Base-by-base conservation (phyloP, 2,113 vertebrate species). In the Myodes glareolus region DNA sequence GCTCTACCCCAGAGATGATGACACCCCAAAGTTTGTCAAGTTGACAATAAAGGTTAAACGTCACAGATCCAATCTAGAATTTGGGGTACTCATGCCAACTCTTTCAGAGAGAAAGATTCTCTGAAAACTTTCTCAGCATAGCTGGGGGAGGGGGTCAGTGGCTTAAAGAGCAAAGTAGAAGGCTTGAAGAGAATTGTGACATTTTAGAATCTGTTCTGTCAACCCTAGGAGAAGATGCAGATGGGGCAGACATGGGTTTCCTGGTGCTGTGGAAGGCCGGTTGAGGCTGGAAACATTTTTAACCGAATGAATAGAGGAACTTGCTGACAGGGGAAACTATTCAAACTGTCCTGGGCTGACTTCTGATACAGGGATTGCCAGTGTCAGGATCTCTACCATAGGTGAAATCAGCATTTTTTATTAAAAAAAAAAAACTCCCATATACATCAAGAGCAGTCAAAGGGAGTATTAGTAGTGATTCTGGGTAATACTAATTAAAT, bases 271-370 rank as follows among this genome's bases (percentile, higher is more conserved):
- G 12, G 88, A 8, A 1, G 27, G 75, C 17, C 68, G 78, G 86
- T 67, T 92, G 77, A 7, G 11, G 23, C 27, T 75, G 75, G 89
- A 91, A 82, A 88, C 29, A 75, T 12, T 95, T 88, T 75, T 17
- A 70, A 19, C 72, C 27, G 76, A 94, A 94, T 84, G 80, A 96
- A 94, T 91, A 45, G 81, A 97, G 84, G 92, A 96, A 96, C 92
- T 89, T 82, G 92, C 96, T 90, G 92, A 95, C 73, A 52, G 63
- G 55, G 33, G 58, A 72, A 95, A 90, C 93, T 87, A 67, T 87
- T 67, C 25, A 21, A 52, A 73, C 58, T 10, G 61, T 70, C 92
- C 85, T 19, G 61, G 78, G 13, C 31, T 95, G 58, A 39, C 58
- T 52, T 36, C 5, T 6, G 76, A 94, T 92, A 85, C 63, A 47